Percentiles rank a stretch among this genome's conserved stretches.
phyloP scores from a whole-genome alignment of 2,797 vertebrate species.

The Lutjanus argentimaculatus region DNA sequence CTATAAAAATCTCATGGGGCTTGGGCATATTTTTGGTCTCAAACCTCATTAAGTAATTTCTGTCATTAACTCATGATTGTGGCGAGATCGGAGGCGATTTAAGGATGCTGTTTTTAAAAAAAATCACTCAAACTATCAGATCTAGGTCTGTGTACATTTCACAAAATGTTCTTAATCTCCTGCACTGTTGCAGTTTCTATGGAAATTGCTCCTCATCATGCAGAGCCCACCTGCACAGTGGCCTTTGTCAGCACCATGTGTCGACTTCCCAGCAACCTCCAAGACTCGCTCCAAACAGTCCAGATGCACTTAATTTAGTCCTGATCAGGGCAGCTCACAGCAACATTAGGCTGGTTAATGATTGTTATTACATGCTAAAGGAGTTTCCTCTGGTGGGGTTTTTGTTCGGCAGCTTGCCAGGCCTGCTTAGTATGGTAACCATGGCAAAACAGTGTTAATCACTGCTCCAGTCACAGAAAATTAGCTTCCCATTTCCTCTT shows the following conservation, averaged over 20 bases:
- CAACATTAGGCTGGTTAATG: conserved; percentile 68
- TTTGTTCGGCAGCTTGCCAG: conserved; percentile 66
- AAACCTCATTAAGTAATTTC: background rate
- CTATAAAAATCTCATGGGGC: background rate
- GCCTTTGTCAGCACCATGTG: conserved; percentile 59
- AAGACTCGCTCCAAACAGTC: conserved; percentile 49
- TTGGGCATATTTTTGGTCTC: background rate
- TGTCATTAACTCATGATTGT: conserved; percentile 1
- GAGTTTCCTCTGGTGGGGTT: conserved; percentile 58
- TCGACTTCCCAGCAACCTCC: conserved; percentile 49
- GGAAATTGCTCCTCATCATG: conserved; percentile 28
- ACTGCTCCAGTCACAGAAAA: conserved; percentile 66
- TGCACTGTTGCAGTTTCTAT: conserved; percentile 49
- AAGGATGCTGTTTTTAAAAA: background rate
- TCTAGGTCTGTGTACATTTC: conserved; percentile 28
- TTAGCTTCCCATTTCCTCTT: conserved; percentile 61
- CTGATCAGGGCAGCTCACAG: conserved; percentile 60
- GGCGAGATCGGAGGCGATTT: background rate
- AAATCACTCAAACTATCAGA: background rate
- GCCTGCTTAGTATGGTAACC: conserved; percentile 70
- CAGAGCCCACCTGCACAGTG: conserved; percentile 50
- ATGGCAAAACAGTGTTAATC: conserved; percentile 74
- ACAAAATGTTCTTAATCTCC: conserved; percentile 10
- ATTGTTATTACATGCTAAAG: conserved; percentile 76
- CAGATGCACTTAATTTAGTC: conserved; percentile 70